phyloP scores from a whole-genome alignment of 1,140 invertebrate genomes.

The Armadillidium nasatum region DNA sequence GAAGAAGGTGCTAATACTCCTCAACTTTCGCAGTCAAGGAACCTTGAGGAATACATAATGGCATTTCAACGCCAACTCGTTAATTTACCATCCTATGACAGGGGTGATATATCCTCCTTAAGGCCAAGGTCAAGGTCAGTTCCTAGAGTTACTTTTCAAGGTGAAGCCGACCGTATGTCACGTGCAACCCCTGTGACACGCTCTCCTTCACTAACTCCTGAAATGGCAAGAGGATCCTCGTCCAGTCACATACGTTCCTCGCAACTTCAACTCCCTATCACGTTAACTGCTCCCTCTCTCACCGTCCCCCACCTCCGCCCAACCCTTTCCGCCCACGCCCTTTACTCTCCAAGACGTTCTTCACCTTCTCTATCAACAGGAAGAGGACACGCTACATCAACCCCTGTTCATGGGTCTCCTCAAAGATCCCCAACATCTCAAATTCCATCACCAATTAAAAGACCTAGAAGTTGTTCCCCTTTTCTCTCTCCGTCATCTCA shows the following conservation, averaged over 20 bases:
- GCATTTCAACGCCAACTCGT: conserved; percentile 56
- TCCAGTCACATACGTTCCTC: conserved; percentile 9
- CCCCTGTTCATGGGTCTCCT: conserved; percentile 26
- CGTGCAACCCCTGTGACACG: conserved; percentile 35
- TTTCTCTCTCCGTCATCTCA: conserved; percentile 33
- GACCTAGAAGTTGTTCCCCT: conserved; percentile 46
- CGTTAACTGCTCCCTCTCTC: conserved; percentile 19
- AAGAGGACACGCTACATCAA: conserved; percentile 33
- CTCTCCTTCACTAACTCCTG: conserved; percentile 30
- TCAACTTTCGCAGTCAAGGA: conserved; percentile 26
- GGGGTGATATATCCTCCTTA: conserved; percentile 45
- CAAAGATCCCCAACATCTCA: conserved; percentile 21
- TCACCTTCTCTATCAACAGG: conserved; percentile 45
- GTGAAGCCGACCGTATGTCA: conserved; percentile 50
- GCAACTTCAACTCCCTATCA: conserved; percentile 17
- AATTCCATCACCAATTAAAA: conserved; percentile 21
- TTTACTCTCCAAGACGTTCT: conserved; percentile 18
- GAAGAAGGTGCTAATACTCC: conserved; percentile 17
- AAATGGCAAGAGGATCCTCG: conserved; percentile 19
- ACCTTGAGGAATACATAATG: conserved; percentile 53
- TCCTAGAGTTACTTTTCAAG: conserved; percentile 54
- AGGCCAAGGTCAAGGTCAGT: conserved; percentile 55
- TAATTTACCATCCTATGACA: conserved; percentile 54
- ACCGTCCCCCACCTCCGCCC: conserved; percentile 28
- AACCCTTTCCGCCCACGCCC: conserved; percentile 30